Base-by-base conservation (phyloP, 2,113 vertebrate species). In the Paracanthobrama guichenoti region DNA sequence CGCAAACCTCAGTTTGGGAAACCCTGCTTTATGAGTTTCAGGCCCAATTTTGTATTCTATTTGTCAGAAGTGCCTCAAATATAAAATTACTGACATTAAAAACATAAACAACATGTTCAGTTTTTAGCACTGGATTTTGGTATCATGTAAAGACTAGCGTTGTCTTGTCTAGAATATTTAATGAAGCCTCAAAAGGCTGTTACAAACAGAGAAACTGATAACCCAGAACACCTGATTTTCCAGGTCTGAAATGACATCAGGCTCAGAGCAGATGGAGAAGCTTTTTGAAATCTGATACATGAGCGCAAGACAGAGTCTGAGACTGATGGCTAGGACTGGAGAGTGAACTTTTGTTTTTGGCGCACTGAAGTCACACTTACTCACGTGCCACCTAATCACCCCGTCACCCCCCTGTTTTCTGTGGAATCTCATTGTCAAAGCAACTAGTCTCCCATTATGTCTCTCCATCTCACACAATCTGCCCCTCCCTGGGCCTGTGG, bases 401-500 rank as follows among this genome's bases (percentile, higher is more conserved):
- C 62, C 22, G 2, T 62, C 22, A 78, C 53, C 73, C 77, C 60
- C 28, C 60, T 1, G 84, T 81, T 88, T 83, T 88, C 55, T 44
- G 81, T 83, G 86, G 91, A 90, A 87, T 87, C 85, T 92, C 93
- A 94, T 93, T 94, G 93, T 94, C 93, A 93, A 92, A 94, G 93
- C 91, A 93, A 91, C 90, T 89, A 89, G 90, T 89, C 83, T 85
- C 88, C 85, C 83, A 67, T 88, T 74, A 62, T 81, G 78, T 39
- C 82, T 14, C 24, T 62, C 73, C 28, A 76, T 60, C 64, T 18
- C 67, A 84, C 57, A 39, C 66, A 42, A 74, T 3, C 26, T 16
- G 11, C 75, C 72, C 84, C 85, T 71, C 86, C 83, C 81, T 28
- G 31, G 0, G 57, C 89, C 88, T 64, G 82, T 46, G 86, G 85